Evolutionary conservation across 2,888 invertebrate genomes (phyloP), one percentile per base, ranked within the genome.

Genomic region (Sinotaia quadrata): DNA sequence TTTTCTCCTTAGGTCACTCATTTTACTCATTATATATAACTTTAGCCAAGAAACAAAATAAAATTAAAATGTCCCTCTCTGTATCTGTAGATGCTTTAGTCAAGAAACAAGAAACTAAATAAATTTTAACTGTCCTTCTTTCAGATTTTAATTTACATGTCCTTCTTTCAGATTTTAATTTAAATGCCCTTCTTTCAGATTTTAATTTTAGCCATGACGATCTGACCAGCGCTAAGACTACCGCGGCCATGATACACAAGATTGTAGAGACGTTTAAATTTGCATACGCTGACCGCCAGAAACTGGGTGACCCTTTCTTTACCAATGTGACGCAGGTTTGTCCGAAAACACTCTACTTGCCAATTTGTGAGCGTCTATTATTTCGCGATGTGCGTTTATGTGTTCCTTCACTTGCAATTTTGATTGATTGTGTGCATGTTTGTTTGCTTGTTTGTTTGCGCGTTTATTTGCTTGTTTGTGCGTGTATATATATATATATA

Each of bases 201-300:
- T 73, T 69, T 51, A 69, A 74, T 36, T 56, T 79, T 18, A 68
- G 63, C 10, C 69, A 56, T 18, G 59, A 44, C 4, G 67, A 67
- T 33, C 60, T 78, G 44, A 21, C 34, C 0, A 74, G 68, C 10
- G 21, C 52, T 4, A 67, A 68, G 21, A 69, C 63, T 4, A 63
- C 65, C 27, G 74, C 70, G 0, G 75, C 83, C 0, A 93, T 93
- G 2, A 93, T 93, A 91, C 97, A 98, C 80, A 92, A 94, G 74
- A 90, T 95, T 77, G 90, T 94, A 18, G 97, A 98, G 86, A 91
- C 94, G 8, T 94, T 95, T 88, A 98, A 98, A 87, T 96, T 93
- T 89, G 95, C 93, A 24, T 96, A 93, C 87, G 96, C 94, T 0
- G 91, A 93, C 81, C 72, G 80, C 52, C 58, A 71, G 12, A 31